phyloP scores from a whole-genome alignment of 2,797 vertebrate genomes.

The Oreochromis mossambicus region DNA sequence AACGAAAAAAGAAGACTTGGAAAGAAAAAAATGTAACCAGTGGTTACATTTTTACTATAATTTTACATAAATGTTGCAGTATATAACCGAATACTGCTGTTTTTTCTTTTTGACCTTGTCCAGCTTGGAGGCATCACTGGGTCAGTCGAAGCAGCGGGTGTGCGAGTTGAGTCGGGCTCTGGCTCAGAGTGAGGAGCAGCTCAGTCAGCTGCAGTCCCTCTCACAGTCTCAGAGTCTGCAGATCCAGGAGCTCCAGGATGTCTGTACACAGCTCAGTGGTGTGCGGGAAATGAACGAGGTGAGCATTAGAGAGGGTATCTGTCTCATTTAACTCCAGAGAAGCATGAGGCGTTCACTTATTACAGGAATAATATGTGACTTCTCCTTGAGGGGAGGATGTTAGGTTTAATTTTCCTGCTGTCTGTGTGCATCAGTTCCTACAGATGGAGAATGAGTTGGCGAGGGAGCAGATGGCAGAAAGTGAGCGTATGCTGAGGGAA shows the following conservation, averaged over 20 bases:
- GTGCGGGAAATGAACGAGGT: conserved; percentile 76
- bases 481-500: conserved; percentile 74
- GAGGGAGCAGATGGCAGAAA: conserved; percentile 81
- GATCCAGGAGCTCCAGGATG: conserved; percentile 66
- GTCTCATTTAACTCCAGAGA: neutral
- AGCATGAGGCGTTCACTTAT: neutral
- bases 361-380: neutral
- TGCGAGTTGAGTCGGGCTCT: conserved; percentile 52
- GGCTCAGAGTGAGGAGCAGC: conserved; percentile 60
- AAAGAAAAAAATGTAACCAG: neutral
- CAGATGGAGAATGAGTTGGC: conserved; percentile 84
- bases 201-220: conserved; percentile 54
- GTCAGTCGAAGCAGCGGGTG: conserved; percentile 48
- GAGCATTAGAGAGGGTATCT: neutral
- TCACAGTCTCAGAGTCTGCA: conserved; percentile 65
- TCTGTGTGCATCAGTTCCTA: conserved; percentile 78
- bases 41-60: neutral
- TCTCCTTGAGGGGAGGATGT: neutral
- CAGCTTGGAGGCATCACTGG: conserved; percentile 64
- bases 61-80: neutral
- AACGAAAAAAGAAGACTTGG: neutral
- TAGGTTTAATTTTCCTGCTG: neutral
- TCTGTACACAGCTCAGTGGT: conserved; percentile 58
- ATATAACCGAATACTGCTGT: neutral
- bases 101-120: neutral